phyloP scores from a whole-genome alignment of 2,888 invertebrate species.

The Agrotis segetum region DNA sequence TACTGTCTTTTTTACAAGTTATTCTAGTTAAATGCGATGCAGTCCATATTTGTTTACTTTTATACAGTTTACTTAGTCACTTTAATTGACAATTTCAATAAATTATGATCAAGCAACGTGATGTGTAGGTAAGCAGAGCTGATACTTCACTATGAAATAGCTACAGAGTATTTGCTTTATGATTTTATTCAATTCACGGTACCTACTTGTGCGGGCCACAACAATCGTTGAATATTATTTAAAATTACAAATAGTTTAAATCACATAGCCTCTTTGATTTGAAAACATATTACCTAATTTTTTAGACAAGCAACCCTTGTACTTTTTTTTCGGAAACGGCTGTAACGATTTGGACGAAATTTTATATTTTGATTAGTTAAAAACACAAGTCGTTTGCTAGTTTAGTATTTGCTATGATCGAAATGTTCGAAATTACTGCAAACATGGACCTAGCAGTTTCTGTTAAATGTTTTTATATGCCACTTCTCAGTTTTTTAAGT shows the following conservation, averaged over 20 bases:
- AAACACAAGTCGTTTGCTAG: too few species aligned
- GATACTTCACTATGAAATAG: conserved; percentile 33
- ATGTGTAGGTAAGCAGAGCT: conserved; percentile 33
- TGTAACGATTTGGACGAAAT: too few species aligned
- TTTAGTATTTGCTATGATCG: too few species aligned
- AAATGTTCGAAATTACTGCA: conserved; percentile 1
- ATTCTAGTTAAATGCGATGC: conserved; percentile 61
- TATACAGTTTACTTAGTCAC: conserved; percentile 51
- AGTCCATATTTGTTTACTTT: conserved; percentile 56
- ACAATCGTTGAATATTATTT: conserved; percentile 11
- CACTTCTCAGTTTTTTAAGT: conserved; percentile 22
- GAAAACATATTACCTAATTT: background rate
- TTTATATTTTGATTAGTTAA: too few species aligned
- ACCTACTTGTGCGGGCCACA: conserved; percentile 32
- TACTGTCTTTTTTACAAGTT: conserved; percentile 59
- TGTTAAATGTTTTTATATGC: conserved; percentile 8
- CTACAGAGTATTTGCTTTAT: conserved; percentile 12
- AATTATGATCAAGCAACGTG: conserved; percentile 48
- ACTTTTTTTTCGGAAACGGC: too few species aligned
- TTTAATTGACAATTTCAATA: conserved; percentile 65
- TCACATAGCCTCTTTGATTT: conserved; percentile 14
- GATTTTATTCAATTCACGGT: conserved; percentile 42
- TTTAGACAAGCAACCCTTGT: too few species aligned
- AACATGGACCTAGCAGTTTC: background rate
- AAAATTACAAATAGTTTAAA: background rate